phyloP scores from a whole-genome alignment of 2,113 vertebrate genomes.

The Ctenomys sociabilis region DNA sequence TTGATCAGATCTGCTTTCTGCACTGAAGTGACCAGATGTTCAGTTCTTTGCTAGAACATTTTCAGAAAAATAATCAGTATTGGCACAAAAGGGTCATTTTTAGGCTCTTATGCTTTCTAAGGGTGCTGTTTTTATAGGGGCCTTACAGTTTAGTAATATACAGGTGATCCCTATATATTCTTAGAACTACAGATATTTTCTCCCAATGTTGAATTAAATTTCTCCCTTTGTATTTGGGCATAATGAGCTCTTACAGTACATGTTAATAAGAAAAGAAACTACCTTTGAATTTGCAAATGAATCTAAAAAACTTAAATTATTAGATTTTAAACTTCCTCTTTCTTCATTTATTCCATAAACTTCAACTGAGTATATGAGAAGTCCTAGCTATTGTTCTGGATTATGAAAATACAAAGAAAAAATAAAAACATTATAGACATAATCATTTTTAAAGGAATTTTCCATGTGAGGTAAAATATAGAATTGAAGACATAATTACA shows the following conservation, averaged over 20 bases:
- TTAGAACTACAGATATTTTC: neutral
- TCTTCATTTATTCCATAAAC: neutral
- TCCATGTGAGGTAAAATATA: neutral
- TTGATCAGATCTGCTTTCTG: neutral
- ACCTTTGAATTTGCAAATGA: neutral
- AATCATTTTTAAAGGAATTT: neutral
- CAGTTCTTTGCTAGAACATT: slow-evolving; percentile 34
- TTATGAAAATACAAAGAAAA: slow-evolving; percentile 32
- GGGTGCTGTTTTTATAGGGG: neutral
- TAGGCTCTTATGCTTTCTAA: slow-evolving; percentile 9
- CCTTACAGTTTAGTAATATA: neutral
- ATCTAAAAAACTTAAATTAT: slow-evolving; percentile 15
- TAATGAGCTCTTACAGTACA: neutral
- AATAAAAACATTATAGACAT: neutral
- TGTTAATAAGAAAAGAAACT: slow-evolving; percentile 38
- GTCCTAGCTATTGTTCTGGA: neutral
- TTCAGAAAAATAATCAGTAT: slow-evolving; percentile 16
- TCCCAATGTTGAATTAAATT: slow-evolving; percentile 7
- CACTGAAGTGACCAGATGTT: neutral
- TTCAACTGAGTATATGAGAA: neutral
- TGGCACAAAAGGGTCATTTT: neutral
- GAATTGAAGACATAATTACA: neutral
- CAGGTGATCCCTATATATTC: neutral
- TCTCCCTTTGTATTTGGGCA: neutral
- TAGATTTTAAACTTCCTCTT: neutral